Base-by-base conservation (phyloP, 1,140 invertebrate species). In the Stenopsyche tienmushanensis region DNA sequence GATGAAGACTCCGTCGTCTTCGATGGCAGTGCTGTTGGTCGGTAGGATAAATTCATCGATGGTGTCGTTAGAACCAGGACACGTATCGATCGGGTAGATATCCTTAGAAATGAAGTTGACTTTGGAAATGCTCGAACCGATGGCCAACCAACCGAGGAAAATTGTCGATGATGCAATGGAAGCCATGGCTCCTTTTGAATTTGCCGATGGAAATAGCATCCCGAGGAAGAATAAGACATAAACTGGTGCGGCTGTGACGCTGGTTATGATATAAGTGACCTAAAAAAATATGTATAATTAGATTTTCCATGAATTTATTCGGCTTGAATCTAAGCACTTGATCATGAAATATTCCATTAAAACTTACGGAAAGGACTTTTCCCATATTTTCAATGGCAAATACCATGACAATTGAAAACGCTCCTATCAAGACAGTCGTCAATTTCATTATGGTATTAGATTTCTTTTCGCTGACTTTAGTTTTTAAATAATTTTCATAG, bases 401-500 rank as follows among this genome's bases (percentile, higher is more conserved):
- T 1, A 85, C 83, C 1, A 85, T 71, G 9, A 72, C 77, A 0
- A 83, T 80, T 50, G 83, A 84, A 0, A 82, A 65, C 1, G 75
- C 67, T 0, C 85, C 85, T 17, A 86, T 76, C 8, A 78, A 50
- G 0, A 86, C 77, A 1, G 86, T 84, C 1, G 83, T 82, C 0
- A 79, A 54, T 55, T 85, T 84, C 77, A 86, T 84, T 7, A 85
- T 72, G 21, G 83, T 85, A 18, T 82, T 79, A 8, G 73, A 74
- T 45, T 70, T 82, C 78, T 21, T 76, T 71, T 65, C 67, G 58
- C 87, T 72, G 53, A 80, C 74, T 73, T 71, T 76, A 69, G 72
- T 74, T 75, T 85, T 84, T 1, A 84, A 77, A 44, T 84, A 84
- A 62, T 87, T 86, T 53, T 91, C 82, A 21, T 91, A 80, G 59